Evolutionary conservation across 1,140 invertebrate genomes (phyloP), one percentile per base, ranked within the genome.

Genomic region (Drosophila tropicalis): DNA sequence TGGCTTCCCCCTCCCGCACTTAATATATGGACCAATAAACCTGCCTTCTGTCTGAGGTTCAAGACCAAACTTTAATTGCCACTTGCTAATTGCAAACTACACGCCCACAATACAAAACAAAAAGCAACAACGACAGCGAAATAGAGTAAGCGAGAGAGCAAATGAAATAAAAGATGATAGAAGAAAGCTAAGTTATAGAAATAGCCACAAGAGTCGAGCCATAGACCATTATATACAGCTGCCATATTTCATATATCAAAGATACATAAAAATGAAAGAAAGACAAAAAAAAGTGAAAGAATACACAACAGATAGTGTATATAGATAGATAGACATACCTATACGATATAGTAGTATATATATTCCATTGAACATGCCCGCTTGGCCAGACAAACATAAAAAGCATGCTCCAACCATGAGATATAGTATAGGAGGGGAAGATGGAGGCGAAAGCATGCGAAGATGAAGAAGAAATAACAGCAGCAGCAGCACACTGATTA

Each of bases 41-140:
- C 65, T 67, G 75, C 75, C 72, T 60, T 19, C 29, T 65, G 57
- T 57, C 22, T 34, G 66, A 34, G 72, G 70, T 71, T 72, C 81
- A 84, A 69, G 82, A 71, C 66, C 71, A 70, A 81, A 87, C 75
- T 86, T 87, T 87, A 86, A 86, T 86, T 86, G 82, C 82, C 82
- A 79, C 79, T 86, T 87, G 83, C 79, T 86, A 86, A 86, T 86
- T 86, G 82, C 82, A 76, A 76, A 66, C 79, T 72, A 41, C 58
- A 62, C 58, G 58, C 58, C 58, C 75, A 70, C 73, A 79, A 39
- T 12, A 61, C 55, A 70, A 61, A n/a, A 73, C 62, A 25, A 39
- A 39, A 7, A 36, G 25, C 34, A 36, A 36, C 34, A 36, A 36
- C 10, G 17, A 44, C 44, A 47, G 44, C 44, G 44, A 47, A 47